Percentiles rank a stretch among this genome's conserved stretches.
phyloP scores from a whole-genome alignment of 2,113 vertebrate species.

The Genyomyrus donnyi region DNA sequence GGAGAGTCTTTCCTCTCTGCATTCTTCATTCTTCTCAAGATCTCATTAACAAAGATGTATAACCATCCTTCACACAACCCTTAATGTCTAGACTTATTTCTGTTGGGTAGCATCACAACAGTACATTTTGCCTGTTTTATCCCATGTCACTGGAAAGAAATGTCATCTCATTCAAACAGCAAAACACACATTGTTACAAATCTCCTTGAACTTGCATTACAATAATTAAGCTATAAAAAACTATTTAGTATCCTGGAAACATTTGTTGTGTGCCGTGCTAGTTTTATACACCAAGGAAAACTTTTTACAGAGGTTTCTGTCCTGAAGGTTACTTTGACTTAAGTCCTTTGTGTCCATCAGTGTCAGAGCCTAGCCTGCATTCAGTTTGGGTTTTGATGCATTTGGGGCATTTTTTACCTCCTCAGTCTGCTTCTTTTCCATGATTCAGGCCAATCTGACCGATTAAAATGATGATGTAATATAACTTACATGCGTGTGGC shows the following conservation, averaged over 20 bases:
- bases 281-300: not conserved
- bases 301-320: not conserved
- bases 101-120: not conserved
- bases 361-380: constrained; percentile 55
- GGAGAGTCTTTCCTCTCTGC: not conserved
- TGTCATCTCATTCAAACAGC: not conserved
- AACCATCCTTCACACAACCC: not conserved
- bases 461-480: not conserved
- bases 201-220: not conserved
- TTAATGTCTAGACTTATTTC: not conserved
- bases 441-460: not conserved
- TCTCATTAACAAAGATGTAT: not conserved
- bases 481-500: not conserved
- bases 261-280: not conserved
- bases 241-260: not conserved
- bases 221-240: not conserved
- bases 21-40: not conserved
- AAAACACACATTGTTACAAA: not conserved
- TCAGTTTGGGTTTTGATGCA: constrained; percentile 60
- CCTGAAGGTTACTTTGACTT: not conserved
- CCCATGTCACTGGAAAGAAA: not conserved
- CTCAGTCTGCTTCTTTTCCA: constrained; percentile 45
- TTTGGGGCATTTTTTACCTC: constrained; percentile 51
- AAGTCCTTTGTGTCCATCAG: constrained; percentile 32
- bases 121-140: not conserved